Conservation (phyloP, 2,888 invertebrate species). For the Gymnoscelis rufifasciata region DNA sequence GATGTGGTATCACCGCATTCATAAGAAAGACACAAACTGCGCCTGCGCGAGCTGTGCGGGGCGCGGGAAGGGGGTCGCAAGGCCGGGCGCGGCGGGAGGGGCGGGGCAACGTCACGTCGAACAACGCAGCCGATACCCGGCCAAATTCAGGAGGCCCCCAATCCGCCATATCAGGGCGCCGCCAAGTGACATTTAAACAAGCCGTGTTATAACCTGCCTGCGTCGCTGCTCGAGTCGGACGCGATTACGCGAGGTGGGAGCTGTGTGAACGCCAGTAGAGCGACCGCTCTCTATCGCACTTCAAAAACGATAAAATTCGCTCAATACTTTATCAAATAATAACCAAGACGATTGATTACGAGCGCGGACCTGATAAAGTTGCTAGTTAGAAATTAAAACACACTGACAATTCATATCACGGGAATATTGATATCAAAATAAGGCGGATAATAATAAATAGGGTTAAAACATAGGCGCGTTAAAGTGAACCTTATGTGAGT, state of each 20-base stretch:
- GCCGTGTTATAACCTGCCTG: constrained; percentile 63
- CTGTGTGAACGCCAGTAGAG: constrained; percentile 62
- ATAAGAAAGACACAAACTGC: constrained; percentile 65
- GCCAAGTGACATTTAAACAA: constrained; percentile 33
- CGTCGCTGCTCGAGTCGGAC: constrained; percentile 66
- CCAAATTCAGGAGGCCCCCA: constrained; percentile 50
- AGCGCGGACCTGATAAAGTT: constrained; percentile 10
- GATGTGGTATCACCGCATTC: constrained; percentile 59
- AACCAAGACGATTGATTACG: constrained; percentile 29
- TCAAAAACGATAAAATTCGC: constrained; percentile 40
- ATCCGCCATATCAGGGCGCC: constrained; percentile 22
- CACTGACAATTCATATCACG: constrained; percentile 30
- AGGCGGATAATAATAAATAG: constrained; percentile 74
- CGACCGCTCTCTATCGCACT: constrained; percentile 52
- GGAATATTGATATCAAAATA: constrained; percentile 64
- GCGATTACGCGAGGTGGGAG: constrained; percentile 73
- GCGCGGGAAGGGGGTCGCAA: constrained; percentile 66
- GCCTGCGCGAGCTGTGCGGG: constrained; percentile 66
- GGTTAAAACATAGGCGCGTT: constrained; percentile 56
- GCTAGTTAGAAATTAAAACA: constrained; percentile 33
- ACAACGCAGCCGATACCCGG: constrained; percentile 65
- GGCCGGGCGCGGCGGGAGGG: constrained; percentile 65
- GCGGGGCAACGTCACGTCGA: constrained; percentile 71
- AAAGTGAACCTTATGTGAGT: constrained; percentile 54
- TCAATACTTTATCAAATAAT: constrained; percentile 40